Percentiles rank a stretch among this genome's conserved stretches.
Conservation (phyloP, 2,888 invertebrate species). For the Leptopilina syphax region DNA sequence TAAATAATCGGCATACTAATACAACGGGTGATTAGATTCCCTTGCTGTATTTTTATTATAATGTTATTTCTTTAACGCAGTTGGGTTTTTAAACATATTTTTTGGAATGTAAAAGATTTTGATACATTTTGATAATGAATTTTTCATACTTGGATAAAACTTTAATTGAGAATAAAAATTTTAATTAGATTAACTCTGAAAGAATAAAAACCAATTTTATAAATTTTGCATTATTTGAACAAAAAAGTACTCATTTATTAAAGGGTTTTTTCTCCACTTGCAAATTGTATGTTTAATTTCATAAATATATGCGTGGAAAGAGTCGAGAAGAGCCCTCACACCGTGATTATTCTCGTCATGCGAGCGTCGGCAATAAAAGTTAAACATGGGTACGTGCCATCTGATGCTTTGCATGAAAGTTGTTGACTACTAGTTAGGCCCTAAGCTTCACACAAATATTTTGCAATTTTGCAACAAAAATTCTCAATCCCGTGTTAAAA, state of each 20-base stretch:
- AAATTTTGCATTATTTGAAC: not conserved
- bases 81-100: too few species aligned
- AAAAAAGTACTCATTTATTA: not conserved
- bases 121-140: too few species aligned
- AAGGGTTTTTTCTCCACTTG: conserved; percentile 31
- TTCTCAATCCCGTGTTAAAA: not conserved
- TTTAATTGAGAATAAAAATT: too few species aligned
- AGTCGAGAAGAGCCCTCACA: conserved; percentile 56
- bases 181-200: too few species aligned
- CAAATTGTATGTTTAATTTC: conserved; percentile 47
- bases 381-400: conserved; percentile 71
- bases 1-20: not conserved
- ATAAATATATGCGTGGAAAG: conserved; percentile 52
- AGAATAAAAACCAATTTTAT: too few species aligned
- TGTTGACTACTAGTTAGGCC: conserved; percentile 58
- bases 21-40: not conserved
- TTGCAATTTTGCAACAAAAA: conserved; percentile 33
- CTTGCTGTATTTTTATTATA: too few species aligned
- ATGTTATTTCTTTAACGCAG: too few species aligned
- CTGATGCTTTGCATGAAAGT: conserved; percentile 55
- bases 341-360: conserved; percentile 73
- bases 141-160: too few species aligned
- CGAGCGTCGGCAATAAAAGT: conserved; percentile 69
- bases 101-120: too few species aligned
- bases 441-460: conserved; percentile 49